These are phyloP conservation scores for Calycopis cecrops DNA, from an alignment of 1,140 invertebrate species.

Conservation along the genomic window DNA sequence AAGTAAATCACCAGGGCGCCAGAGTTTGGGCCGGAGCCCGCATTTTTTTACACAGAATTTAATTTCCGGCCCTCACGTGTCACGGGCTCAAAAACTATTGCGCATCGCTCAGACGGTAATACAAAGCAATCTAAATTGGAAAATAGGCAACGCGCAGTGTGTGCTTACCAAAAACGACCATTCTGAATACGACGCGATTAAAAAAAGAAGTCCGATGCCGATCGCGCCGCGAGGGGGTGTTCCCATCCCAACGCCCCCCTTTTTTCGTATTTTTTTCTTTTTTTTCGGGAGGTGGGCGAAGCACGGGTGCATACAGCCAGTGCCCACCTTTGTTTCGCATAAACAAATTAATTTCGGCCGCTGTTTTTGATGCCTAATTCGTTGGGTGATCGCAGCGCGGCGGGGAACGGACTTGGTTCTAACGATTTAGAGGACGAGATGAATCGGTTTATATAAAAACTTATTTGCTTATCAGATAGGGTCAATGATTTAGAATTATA, in stretches of 20 bases:
- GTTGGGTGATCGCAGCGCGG: slow-evolving; percentile 36
- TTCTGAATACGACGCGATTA: slow-evolving; percentile 71
- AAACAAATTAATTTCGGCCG: slow-evolving; percentile 74
- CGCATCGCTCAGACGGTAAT: slow-evolving; percentile 72
- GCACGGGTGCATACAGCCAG: slow-evolving; percentile 69
- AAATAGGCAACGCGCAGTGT: slow-evolving; percentile 74
- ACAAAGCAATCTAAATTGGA: slow-evolving; percentile 75
- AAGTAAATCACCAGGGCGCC: too few species aligned
- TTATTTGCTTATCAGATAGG: too few species aligned
- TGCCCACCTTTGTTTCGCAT: slow-evolving; percentile 73
- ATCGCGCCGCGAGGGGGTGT: slow-evolving; percentile 62
- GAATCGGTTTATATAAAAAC: not conserved
- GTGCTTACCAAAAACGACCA: slow-evolving; percentile 74
- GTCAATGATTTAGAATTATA: too few species aligned
- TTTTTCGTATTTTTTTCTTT: slow-evolving; percentile 67
- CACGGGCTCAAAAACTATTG: slow-evolving; percentile 71
- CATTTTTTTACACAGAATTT: slow-evolving; percentile 67
- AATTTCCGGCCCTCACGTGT: slow-evolving; percentile 66
- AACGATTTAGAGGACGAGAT: slow-evolving; percentile 19
- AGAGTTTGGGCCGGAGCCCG: slow-evolving; percentile 22
- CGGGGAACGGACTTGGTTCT: slow-evolving; percentile 27
- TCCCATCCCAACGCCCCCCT: slow-evolving; percentile 40
- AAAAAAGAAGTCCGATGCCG: slow-evolving; percentile 73
- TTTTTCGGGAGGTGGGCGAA: slow-evolving; percentile 67
- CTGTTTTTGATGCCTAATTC: slow-evolving; percentile 71